These are phyloP conservation scores for Coluber constrictor DNA, from an alignment of 2,797 vertebrate genomes.

Conservation along the genomic window DNA sequence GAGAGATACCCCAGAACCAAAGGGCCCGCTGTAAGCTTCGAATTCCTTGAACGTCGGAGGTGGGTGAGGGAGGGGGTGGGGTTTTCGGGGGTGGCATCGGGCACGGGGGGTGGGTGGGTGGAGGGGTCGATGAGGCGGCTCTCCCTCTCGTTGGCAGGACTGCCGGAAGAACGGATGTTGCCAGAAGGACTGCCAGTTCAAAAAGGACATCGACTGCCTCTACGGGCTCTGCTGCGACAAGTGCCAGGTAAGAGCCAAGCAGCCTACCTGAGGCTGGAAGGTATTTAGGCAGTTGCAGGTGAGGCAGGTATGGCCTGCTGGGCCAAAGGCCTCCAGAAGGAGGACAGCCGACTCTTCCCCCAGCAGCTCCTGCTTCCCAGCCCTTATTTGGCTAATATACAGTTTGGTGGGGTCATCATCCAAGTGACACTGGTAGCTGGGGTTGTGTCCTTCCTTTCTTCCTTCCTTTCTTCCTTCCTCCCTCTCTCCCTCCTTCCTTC, in stretches of 20 bases:
- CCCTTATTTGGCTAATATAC: neutral
- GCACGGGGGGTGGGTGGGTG: no score
- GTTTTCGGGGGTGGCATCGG: neutral
- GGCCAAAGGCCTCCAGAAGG: neutral
- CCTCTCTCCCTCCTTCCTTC: no score
- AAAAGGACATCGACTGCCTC: neutral
- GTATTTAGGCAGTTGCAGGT: neutral
- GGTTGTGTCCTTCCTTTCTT: neutral
- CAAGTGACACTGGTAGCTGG: no score
- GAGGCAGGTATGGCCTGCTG: neutral
- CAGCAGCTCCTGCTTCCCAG: neutral
- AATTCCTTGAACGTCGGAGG: neutral
- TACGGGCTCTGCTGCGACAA: slow-evolving; percentile 8
- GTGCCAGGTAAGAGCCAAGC: neutral
- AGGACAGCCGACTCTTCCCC: neutral
- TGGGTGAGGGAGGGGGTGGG: neutral
- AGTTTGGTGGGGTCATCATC: neutral
- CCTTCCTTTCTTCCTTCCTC: no score
- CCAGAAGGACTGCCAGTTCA: neutral
- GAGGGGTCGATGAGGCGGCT: neutral
- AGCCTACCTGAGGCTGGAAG: accelerated
- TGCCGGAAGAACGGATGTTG: slow-evolving; percentile 2
- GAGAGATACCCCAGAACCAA: neutral
- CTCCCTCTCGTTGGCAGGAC: neutral
- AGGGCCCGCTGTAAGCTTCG: neutral